A percentile compares a stretch with the other conserved stretches of the same genome.
phyloP scores from a whole-genome alignment of 37 sponge, comb jelly and placozoan genomes.

The Petrosia ficiformis region DNA sequence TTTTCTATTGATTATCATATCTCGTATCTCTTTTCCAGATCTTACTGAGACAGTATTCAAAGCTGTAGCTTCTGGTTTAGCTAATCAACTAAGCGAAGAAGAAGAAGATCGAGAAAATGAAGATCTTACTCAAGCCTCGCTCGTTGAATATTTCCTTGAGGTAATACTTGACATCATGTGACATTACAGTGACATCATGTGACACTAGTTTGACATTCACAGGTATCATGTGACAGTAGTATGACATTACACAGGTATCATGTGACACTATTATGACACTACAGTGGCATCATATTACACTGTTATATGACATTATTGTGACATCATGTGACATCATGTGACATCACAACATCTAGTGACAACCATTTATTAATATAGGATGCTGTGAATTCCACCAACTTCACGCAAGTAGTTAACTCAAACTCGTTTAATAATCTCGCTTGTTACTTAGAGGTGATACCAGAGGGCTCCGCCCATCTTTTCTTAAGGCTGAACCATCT shows the following conservation, averaged over 20 bases:
- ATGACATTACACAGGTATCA: too few relatives aligned
- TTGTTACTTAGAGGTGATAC: slow-evolving; percentile 22
- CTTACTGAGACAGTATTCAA: slow-evolving; percentile 13
- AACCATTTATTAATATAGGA: slow-evolving; percentile 20
- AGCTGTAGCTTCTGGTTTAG: slow-evolving; percentile 9
- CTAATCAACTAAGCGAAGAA: slow-evolving; percentile 17
- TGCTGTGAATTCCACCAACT: slow-evolving; percentile 19
- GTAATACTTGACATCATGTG: slow-evolving; percentile 1
- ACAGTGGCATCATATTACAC: too few relatives aligned
- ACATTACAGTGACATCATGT: too few relatives aligned
- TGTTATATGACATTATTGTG: too few relatives aligned
- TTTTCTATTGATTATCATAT: too few relatives aligned
- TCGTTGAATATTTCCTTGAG: slow-evolving; percentile 48
- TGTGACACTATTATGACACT: too few relatives aligned
- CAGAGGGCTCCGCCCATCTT: slow-evolving; percentile 2
- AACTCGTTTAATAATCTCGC: slow-evolving; percentile 30
- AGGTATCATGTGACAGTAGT: too few relatives aligned
- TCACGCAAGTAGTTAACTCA: slow-evolving; percentile 18
- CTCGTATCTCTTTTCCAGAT: too few relatives aligned
- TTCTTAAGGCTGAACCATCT: slow-evolving; percentile 7
- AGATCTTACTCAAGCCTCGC: slow-evolving; percentile 13
- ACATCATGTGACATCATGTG: too few relatives aligned
- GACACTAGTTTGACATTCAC: too few relatives aligned
- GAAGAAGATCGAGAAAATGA: not conserved
- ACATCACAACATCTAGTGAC: too few relatives aligned